A percentile compares a stretch with the other conserved stretches of the same genome.
Evolutionary conservation across 2,888 invertebrate species (phyloP).

Genomic region (Loripinus fragilis): DNA sequence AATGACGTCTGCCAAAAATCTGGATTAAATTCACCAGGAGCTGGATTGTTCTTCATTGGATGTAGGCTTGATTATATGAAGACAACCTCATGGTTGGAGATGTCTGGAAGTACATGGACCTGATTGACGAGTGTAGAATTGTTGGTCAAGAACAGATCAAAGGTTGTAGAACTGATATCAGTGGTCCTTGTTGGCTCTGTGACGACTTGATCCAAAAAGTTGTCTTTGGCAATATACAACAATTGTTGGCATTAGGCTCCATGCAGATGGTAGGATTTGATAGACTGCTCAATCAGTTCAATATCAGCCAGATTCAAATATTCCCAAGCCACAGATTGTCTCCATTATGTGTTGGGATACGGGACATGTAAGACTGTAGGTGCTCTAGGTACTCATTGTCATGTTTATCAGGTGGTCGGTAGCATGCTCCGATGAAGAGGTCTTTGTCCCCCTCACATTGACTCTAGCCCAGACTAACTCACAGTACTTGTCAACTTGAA

Average conservation of each 20-base stretch:
- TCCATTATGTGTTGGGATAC: background rate
- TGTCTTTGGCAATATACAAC: background rate
- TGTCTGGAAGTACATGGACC: too few relatives aligned
- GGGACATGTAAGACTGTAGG: background rate
- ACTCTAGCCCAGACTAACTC: too few relatives aligned
- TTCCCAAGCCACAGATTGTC: background rate
- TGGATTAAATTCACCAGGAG: background rate
- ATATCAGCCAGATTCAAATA: background rate
- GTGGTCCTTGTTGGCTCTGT: too few relatives aligned
- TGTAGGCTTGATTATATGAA: too few relatives aligned
- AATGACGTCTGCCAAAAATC: background rate
- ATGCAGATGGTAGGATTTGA: background rate
- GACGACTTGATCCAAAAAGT: background rate
- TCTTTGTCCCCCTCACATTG: background rate
- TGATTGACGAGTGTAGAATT: too few relatives aligned
- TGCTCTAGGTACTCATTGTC: constrained; percentile 1
- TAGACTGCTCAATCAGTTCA: background rate
- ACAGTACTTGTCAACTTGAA: too few relatives aligned
- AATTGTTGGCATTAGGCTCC: background rate
- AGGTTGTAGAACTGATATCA: too few relatives aligned
- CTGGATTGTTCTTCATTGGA: too few relatives aligned
- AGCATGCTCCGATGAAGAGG: background rate
- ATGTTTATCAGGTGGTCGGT: background rate
- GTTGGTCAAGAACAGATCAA: background rate
- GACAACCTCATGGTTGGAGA: too few relatives aligned